phyloP scores from a whole-genome alignment of 2,113 vertebrate genomes.

The Leucoraja erinaceus region DNA sequence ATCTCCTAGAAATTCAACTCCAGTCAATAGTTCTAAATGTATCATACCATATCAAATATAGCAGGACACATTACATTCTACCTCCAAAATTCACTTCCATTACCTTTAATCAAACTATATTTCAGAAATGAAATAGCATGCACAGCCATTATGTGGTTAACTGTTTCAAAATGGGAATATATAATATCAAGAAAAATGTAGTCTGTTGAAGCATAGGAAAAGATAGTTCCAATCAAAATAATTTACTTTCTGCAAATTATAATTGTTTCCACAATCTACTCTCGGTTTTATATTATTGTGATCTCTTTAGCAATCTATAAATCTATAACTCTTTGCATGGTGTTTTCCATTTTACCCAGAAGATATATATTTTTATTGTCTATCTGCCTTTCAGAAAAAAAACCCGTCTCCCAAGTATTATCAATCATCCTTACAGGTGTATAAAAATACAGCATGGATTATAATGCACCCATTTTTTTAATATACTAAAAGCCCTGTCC shows the following conservation, averaged over 20 bases:
- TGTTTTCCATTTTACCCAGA: background rate
- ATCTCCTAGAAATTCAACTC: too few relatives aligned
- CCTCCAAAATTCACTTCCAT: too few relatives aligned
- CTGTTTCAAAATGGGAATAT: too few relatives aligned
- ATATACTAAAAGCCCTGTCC: too few relatives aligned
- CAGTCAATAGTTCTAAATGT: too few relatives aligned
- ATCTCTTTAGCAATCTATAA: background rate
- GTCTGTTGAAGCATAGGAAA: background rate
- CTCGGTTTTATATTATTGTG: background rate
- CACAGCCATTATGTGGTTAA: too few relatives aligned
- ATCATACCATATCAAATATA: too few relatives aligned
- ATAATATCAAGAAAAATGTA: background rate
- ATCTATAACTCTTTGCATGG: background rate
- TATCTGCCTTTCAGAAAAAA: background rate
- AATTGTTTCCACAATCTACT: background rate
- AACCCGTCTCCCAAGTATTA: background rate
- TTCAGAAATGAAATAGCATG: too few relatives aligned
- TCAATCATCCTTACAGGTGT: background rate
- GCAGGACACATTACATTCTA: too few relatives aligned
- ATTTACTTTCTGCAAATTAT: background rate
- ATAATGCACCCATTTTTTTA: too few relatives aligned
- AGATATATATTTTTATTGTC: conserved; percentile 16
- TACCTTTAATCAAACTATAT: too few relatives aligned
- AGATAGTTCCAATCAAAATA: background rate
- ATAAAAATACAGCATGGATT: too few relatives aligned